Base-by-base conservation (phyloP, 2,888 invertebrate species). In the Gnatocerus cornutus region DNA sequence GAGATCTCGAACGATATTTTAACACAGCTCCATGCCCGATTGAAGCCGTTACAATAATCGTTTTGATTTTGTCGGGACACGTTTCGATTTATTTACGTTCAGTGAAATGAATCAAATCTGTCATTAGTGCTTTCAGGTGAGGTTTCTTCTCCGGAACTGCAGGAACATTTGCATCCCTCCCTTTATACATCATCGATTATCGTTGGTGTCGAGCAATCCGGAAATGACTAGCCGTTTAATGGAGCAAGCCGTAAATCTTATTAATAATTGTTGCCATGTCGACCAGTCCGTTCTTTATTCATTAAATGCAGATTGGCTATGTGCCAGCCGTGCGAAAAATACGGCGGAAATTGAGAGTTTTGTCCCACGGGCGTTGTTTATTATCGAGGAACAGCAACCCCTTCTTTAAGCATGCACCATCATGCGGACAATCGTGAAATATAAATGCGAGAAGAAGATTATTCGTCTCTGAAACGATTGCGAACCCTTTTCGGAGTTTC, bases 271-370 rank as follows among this genome's bases (percentile, higher is more conserved):
- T 72, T 62, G 64, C 59, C 65, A 50, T 75, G 73, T 77, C 73
- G 43, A 45, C 55, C 41, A 63, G 56, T 64, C 61, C 68, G 71
- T 73, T 74, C 73, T 74, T 73, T 73, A 74, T 75, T 74, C 75
- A 75, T 76, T 74, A 76, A 71, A 75, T 74, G 71, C 72, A 74
- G 73, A 76, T 75, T 75, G 76, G 73, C 66, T 66, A 48, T 55
- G 61, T 53, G 75, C 76, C 76, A 73, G 65, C 41, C 33, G 68
- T 62, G 66, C 67, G 63, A 61, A 67, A 73, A 69, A 73, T 79
- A 78, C 79, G 76, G 77, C 78, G 80, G 82, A 81, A 81, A 81
- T 82, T 82, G 80, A 79, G 80, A 80, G 78, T 78, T 77, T 76
- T 76, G 77, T 80, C 80, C 80, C 79, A 77, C 56, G 79, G 77